Evolutionary conservation across 2,888 invertebrate genomes (phyloP).

Genomic region (Daptonema setosum): DNA sequence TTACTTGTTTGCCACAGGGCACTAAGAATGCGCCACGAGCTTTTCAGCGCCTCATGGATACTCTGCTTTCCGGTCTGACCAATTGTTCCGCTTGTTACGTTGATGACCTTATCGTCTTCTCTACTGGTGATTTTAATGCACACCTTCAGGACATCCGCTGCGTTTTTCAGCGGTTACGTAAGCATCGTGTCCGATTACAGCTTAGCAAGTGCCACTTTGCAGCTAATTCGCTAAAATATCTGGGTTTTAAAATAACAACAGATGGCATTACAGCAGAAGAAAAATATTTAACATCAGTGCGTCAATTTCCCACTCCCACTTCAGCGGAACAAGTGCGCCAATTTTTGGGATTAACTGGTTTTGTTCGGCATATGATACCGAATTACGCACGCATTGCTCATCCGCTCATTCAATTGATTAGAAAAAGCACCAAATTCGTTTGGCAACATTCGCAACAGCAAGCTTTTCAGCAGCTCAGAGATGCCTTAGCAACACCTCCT

Average conservation of each 20-base stretch:
- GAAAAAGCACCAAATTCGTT: neutral
- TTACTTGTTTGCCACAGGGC: constrained; percentile 17
- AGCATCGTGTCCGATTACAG: constrained; percentile 12
- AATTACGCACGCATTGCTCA: neutral
- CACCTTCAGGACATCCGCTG: constrained; percentile 7
- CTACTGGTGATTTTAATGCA: constrained; percentile 9
- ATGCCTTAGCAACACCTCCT: neutral
- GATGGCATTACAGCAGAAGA: constrained; percentile 5
- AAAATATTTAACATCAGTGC: neutral
- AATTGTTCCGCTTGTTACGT: constrained; percentile 11
- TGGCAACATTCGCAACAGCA: neutral
- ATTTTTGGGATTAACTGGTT: neutral
- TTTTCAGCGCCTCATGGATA: constrained; percentile 16
- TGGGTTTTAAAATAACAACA: constrained; percentile 7
- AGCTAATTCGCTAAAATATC: constrained; percentile 5
- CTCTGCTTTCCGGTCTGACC: constrained; percentile 9
- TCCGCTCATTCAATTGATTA: neutral
- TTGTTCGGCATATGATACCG: neutral
- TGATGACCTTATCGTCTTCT: constrained; percentile 14
- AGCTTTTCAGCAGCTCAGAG: neutral
- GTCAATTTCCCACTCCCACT: neutral
- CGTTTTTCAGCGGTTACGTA: constrained; percentile 10
- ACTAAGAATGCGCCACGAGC: constrained; percentile 14
- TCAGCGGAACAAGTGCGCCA: neutral
- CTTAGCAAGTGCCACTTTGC: constrained; percentile 13